Evolutionary conservation across 2,113 vertebrate genomes (phyloP).

Genomic region (Tretioscincus oriximinensis): DNA sequence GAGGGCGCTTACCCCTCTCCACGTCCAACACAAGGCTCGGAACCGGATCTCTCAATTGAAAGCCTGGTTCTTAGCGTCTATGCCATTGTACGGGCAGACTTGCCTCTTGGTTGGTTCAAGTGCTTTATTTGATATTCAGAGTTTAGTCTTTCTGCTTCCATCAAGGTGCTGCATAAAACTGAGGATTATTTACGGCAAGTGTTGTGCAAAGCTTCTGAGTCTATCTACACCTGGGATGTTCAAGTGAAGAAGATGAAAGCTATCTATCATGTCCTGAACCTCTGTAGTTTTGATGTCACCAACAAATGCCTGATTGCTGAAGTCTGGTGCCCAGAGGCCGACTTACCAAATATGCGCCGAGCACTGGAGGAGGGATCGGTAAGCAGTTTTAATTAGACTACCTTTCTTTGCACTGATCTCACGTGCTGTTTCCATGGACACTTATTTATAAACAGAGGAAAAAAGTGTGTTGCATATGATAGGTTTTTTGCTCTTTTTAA

Average conservation of each 20-base stretch:
- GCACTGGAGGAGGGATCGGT: slow-evolving; percentile 93
- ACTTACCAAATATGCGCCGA: slow-evolving; percentile 80
- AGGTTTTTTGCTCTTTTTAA: too few relatives aligned
- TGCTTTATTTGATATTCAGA: background rate
- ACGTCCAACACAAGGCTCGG: too few relatives aligned
- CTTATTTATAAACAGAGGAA: background rate
- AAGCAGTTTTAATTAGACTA: slow-evolving; percentile 57
- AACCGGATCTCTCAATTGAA: too few relatives aligned
- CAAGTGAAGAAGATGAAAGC: slow-evolving; percentile 99
- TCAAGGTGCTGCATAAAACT: slow-evolving; percentile 89
- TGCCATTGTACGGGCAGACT: background rate
- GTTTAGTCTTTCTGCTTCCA: background rate
- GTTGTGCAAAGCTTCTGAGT: slow-evolving; percentile 89
- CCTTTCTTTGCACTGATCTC: too few relatives aligned
- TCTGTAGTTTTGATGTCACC: slow-evolving; percentile 96
- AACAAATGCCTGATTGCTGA: slow-evolving; percentile 98
- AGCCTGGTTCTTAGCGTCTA: too few relatives aligned
- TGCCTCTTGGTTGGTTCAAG: background rate
- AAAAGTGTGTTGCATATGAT: background rate
- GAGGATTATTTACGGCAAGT: slow-evolving; percentile 94
- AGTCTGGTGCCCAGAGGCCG: slow-evolving; percentile 91
- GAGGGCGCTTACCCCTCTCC: too few relatives aligned
- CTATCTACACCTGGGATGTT: slow-evolving; percentile 85
- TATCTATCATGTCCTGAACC: slow-evolving; percentile 94
- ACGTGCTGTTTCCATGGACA: too few relatives aligned